Evolutionary conservation across 2,113 vertebrate species (phyloP).

Genomic region (Callaeas wilsoni): DNA sequence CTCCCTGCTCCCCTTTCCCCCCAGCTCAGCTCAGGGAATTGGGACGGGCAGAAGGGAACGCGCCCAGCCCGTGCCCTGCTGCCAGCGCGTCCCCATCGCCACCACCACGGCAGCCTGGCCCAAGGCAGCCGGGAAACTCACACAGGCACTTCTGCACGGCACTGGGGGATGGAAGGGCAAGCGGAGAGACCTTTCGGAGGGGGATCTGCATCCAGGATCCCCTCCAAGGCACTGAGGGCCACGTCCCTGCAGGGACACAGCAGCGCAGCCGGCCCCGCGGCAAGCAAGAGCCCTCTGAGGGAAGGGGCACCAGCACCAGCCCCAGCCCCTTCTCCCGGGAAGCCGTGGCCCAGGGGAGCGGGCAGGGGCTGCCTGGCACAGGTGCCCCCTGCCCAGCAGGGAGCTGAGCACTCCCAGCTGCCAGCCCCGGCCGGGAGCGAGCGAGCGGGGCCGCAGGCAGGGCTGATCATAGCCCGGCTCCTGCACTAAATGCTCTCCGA

Average conservation of each 20-base stretch:
- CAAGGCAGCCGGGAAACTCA: neutral
- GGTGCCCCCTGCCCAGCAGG: neutral
- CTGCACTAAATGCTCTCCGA: neutral
- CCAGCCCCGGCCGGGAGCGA: accelerated
- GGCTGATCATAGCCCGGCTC: neutral
- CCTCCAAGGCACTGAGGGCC: accelerated
- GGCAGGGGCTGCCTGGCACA: neutral
- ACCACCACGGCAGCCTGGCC: neutral
- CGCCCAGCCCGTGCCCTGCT: neutral
- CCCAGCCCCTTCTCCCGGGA: accelerated
- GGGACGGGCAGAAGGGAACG: neutral
- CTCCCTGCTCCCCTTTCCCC: neutral
- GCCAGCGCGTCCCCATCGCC: neutral
- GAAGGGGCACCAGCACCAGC: neutral
- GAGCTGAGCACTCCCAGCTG: neutral
- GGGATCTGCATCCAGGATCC: neutral
- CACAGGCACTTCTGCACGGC: neutral
- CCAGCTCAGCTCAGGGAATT: accelerated
- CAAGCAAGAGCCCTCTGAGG: neutral
- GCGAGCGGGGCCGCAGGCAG: neutral
- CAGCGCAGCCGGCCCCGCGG: accelerated
- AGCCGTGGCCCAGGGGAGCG: accelerated
- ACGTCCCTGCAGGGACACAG: accelerated
- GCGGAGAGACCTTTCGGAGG: too few species aligned
- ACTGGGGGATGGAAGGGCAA: too few species aligned